Conservation (phyloP, 2,888 invertebrate genomes). For the Taphrorychus bicolor region DNA sequence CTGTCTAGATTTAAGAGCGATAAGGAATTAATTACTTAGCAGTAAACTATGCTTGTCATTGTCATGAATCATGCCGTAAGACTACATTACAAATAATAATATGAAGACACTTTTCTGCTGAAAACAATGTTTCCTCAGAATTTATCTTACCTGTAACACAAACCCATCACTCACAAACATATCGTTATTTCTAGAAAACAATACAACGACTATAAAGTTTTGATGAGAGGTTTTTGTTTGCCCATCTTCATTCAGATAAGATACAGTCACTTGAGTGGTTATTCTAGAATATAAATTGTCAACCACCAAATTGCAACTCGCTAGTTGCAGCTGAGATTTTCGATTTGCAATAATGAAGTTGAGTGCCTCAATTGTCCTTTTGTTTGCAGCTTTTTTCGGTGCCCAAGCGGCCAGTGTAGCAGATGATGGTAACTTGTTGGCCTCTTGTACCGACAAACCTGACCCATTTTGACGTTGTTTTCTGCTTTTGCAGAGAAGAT, state of each 20-base stretch:
- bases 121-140: too few relatives aligned
- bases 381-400: background rate
- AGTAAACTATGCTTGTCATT: too few relatives aligned
- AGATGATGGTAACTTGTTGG: constrained; percentile 5
- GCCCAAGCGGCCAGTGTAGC: constrained; percentile 8
- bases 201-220: too few relatives aligned
- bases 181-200: too few relatives aligned
- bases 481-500: constrained; percentile 32
- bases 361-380: background rate
- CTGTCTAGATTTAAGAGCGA: too few relatives aligned
- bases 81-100: too few relatives aligned
- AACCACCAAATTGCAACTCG: background rate
- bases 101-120: too few relatives aligned
- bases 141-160: too few relatives aligned
- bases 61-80: too few relatives aligned
- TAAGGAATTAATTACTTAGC: too few relatives aligned
- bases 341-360: constrained; percentile 3
- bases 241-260: background rate
- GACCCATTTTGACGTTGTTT: background rate
- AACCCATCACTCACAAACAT: too few relatives aligned
- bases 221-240: background rate
- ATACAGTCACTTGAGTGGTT: too few relatives aligned
- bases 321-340: background rate
- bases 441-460: background rate
- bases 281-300: background rate